Evolutionary conservation across 64 coral and sea anemone genomes (phyloP), one percentile per base, ranked within the genome.

Genomic region (Montipora sp.): DNA sequence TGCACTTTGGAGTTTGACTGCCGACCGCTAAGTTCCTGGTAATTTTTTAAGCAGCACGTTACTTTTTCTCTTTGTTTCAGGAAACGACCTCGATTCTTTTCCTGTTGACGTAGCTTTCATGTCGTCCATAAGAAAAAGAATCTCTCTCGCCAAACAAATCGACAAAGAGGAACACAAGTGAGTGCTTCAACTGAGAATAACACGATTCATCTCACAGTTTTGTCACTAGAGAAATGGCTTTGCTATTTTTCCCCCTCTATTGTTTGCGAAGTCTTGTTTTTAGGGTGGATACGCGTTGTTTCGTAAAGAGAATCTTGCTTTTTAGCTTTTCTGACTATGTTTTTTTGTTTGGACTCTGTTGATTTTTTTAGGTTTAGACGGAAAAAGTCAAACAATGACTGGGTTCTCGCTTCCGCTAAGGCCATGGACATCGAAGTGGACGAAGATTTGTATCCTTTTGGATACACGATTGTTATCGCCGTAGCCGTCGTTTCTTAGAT

Each of bases 131-230:
- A 89, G 72, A 73, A 83, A 87, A 65, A 95, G 94, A 80, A 91
- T 96, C 24, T 96, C 97, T 19, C 78, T 98, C 1, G 94, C 94
- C 0, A 83, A 95, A 63, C 77, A 91, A 45, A 96, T 98, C 68
- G 97, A 98, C 74, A 98, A 98, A 44, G 94, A 98, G 88, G 91
- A 98, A 89, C 91, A 94, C 91, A 94, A 96, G 97, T 98, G 89
- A 79, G 84, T 47, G 13, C 53, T 8, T 57, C 53, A 8, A 11
- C 53, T 57, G 6, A 8, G 3, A 57, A 57, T 8, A 36, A 36
- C 36, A 36, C 7, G 0, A 24, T 57, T 57, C 11, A 8, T 57
- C 53, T 57, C 53, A 36, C 36, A 36, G 36, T 36, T 36, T 36
- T 36, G 36, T 2, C 36, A 36, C 36, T 36, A 36, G 36, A 36